These are phyloP conservation scores for Rhysida immarginata DNA, from an alignment of 1,140 invertebrate species.

Conservation along the genomic window DNA sequence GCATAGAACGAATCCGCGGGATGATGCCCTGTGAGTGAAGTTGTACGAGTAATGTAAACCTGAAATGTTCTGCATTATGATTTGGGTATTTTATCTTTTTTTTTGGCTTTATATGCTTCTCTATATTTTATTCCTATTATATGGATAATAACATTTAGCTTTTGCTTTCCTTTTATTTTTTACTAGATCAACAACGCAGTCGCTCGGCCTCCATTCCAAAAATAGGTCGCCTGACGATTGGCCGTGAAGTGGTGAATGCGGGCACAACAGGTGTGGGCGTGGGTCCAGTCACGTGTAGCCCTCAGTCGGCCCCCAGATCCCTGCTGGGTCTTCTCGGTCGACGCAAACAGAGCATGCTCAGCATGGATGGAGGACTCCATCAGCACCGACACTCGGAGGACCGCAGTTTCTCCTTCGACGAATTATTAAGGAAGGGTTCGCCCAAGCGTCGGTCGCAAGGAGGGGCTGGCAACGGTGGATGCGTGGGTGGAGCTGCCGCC, in stretches of 20 bases:
- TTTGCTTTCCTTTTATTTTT: slow-evolving; percentile 2
- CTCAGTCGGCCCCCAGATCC: slow-evolving; percentile 28
- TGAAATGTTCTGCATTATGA: too few species aligned
- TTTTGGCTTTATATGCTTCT: too few species aligned
- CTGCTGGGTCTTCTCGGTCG: slow-evolving; percentile 58
- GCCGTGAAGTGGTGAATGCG: background rate
- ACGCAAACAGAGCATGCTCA: slow-evolving; percentile 58
- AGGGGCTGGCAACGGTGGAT: background rate
- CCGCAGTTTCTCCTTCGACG: slow-evolving; percentile 34
- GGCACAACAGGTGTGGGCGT: background rate
- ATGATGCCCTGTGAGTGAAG: too few species aligned
- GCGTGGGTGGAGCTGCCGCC: background rate
- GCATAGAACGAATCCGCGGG: too few species aligned
- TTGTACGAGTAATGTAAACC: too few species aligned
- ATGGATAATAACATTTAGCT: too few species aligned
- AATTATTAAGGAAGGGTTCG: slow-evolving; percentile 47
- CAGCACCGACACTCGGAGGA: background rate
- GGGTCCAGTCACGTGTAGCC: background rate
- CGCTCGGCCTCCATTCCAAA: background rate
- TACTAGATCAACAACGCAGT: background rate
- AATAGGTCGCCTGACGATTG: background rate
- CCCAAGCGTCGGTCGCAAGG: slow-evolving; percentile 26
- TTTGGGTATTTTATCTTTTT: too few species aligned
- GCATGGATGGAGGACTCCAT: slow-evolving; percentile 39
- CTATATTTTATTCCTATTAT: too few species aligned